These are phyloP conservation scores for Hoplodrina ambigua DNA, from an alignment of 2,888 invertebrate genomes.

Conservation along the genomic window DNA sequence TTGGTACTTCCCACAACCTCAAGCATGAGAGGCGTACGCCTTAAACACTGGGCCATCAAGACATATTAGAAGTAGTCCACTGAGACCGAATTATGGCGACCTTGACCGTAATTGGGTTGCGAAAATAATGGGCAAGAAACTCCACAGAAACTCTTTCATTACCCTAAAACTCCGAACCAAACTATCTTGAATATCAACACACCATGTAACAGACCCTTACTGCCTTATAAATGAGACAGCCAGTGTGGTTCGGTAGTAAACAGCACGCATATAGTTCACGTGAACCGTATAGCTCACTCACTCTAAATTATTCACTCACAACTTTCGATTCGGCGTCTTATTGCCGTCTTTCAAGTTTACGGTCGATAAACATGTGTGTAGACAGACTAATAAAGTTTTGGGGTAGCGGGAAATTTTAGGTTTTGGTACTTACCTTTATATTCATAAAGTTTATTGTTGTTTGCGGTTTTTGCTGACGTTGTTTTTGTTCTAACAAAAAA, in stretches of 20 bases:
- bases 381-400: conserved; percentile 48
- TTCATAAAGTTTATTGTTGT: not conserved
- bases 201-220: conserved; percentile 28
- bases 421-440: conserved; percentile 1
- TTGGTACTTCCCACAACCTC: no score
- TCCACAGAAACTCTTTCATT: no score
- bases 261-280: conserved; percentile 44
- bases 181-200: not conserved
- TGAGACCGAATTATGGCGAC: no score
- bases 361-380: conserved; percentile 55
- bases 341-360: conserved; percentile 54
- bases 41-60: no score
- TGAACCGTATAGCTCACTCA: conserved; percentile 43
- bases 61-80: no score
- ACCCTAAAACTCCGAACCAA: not conserved
- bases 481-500: not conserved
- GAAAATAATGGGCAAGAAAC: no score
- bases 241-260: conserved; percentile 33
- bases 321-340: conserved; percentile 56
- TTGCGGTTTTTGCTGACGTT: not conserved
- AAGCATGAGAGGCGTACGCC: no score
- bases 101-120: no score
- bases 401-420: conserved; percentile 27
- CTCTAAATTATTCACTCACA: conserved; percentile 61
- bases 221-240: conserved; percentile 40